Percentiles rank a stretch among this genome's conserved stretches.
Evolutionary conservation across 2,797 vertebrate species (phyloP).

Genomic region (Hylomyscus alleni): DNA sequence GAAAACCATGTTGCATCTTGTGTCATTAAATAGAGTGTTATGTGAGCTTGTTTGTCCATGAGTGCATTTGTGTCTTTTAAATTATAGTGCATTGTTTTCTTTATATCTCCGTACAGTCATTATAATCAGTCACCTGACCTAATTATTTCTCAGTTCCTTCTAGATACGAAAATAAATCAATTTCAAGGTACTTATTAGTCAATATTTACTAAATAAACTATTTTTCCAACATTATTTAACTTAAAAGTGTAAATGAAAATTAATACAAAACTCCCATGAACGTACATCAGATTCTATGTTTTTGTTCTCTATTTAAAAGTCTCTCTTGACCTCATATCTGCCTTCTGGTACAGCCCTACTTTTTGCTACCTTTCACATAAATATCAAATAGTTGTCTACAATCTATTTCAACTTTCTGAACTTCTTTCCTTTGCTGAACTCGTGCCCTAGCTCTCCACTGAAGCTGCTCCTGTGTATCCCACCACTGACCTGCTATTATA

Average conservation of each 20-base stretch:
- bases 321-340: not conserved
- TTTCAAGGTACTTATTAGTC: not conserved
- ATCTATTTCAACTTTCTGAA: constrained; percentile 50
- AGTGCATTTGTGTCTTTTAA: not conserved
- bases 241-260: not conserved
- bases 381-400: constrained; percentile 28
- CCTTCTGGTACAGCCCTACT: not conserved
- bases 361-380: constrained; percentile 55
- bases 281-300: not conserved
- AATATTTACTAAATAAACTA: constrained; percentile 11
- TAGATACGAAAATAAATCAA: not conserved
- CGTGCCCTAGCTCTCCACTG: not conserved
- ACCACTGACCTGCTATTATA: constrained; percentile 41
- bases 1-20: not conserved
- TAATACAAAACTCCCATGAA: not conserved
- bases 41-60: not conserved
- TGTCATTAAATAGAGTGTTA: not conserved
- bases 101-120: not conserved
- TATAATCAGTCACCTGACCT: not conserved
- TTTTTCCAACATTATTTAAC: not conserved
- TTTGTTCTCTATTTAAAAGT: not conserved
- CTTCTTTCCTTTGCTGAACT: constrained; percentile 43
- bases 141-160: not conserved
- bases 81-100: not conserved
- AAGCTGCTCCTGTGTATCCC: not conserved